phyloP scores from a whole-genome alignment of 2,888 invertebrate species.

The Lithophane semibrunnea region DNA sequence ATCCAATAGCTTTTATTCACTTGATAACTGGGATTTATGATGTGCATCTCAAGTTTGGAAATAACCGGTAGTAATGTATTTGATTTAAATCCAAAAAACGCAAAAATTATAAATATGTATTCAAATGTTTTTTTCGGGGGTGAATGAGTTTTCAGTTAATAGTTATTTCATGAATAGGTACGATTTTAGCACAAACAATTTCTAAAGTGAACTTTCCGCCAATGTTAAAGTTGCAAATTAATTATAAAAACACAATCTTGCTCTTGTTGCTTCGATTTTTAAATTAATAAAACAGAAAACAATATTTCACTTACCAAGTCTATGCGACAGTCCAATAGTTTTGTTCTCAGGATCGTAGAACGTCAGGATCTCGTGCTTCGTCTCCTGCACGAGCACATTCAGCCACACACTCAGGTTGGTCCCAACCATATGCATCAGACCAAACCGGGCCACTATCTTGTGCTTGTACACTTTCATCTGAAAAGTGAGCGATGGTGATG shows the following conservation, averaged over 20 bases:
- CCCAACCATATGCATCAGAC: conserved; percentile 99
- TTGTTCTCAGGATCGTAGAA: conserved; percentile 97
- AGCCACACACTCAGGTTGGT: conserved; percentile 99
- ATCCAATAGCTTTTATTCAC: neutral
- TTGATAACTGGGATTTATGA: neutral
- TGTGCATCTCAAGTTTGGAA: neutral
- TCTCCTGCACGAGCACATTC: conserved; percentile 98
- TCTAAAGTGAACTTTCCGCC: no score
- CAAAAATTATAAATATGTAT: neutral
- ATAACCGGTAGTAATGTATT: neutral
- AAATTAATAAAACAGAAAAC: neutral
- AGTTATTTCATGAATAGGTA: no score
- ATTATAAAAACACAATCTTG: neutral
- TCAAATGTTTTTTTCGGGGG: no score
- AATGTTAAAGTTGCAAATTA: no score
- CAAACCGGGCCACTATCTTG: conserved; percentile 97
- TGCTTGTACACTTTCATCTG: conserved; percentile 98
- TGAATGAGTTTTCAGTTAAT: no score
- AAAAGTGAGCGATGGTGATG: conserved; percentile 55
- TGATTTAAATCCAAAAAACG: no score
- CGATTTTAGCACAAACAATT: no score
- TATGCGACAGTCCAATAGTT: conserved; percentile 94
- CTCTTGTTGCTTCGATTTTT: neutral
- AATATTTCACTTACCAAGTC: conserved; percentile 90
- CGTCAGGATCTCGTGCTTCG: conserved; percentile 97